Evolutionary conservation across 2,797 vertebrate genomes (phyloP).

Genomic region (Vespertilio murinus): DNA sequence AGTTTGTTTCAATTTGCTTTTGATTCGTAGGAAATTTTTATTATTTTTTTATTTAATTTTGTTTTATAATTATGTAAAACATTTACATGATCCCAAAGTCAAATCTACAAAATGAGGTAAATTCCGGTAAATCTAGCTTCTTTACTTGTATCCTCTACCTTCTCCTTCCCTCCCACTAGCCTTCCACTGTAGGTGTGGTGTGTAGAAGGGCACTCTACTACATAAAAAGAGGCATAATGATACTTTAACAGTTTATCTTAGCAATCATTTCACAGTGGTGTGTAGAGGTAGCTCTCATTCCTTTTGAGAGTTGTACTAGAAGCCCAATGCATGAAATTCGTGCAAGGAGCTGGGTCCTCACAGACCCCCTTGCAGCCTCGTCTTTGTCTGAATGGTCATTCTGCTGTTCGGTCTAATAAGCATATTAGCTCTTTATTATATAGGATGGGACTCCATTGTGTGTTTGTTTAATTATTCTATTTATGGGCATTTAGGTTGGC

Average conservation of each 20-base stretch:
- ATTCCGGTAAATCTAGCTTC: not conserved
- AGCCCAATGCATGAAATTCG: too few species aligned
- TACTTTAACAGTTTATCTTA: constrained; percentile 44
- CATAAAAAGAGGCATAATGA: constrained; percentile 16
- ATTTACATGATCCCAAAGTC: constrained; percentile 29
- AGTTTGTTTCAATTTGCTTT: constrained; percentile 47
- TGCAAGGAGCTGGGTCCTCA: too few species aligned
- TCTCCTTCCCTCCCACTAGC: not conserved
- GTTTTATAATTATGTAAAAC: constrained; percentile 44
- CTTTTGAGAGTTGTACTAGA: not conserved
- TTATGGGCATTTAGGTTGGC: constrained; percentile 13
- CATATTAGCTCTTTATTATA: too few species aligned
- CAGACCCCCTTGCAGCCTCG: too few species aligned
- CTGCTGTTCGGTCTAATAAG: too few species aligned
- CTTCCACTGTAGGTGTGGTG: not conserved
- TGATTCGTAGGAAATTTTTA: constrained; percentile 44
- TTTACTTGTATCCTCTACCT: not conserved
- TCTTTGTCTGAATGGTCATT: too few species aligned
- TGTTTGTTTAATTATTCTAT: constrained; percentile 30
- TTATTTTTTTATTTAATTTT: constrained; percentile 42
- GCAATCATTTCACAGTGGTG: not conserved
- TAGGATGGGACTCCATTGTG: not conserved
- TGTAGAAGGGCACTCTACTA: not conserved
- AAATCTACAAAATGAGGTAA: constrained; percentile 51
- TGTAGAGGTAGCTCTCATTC: not conserved